Evolutionary conservation across 2,113 vertebrate genomes (phyloP).

Genomic region (Pandion haliaetus): DNA sequence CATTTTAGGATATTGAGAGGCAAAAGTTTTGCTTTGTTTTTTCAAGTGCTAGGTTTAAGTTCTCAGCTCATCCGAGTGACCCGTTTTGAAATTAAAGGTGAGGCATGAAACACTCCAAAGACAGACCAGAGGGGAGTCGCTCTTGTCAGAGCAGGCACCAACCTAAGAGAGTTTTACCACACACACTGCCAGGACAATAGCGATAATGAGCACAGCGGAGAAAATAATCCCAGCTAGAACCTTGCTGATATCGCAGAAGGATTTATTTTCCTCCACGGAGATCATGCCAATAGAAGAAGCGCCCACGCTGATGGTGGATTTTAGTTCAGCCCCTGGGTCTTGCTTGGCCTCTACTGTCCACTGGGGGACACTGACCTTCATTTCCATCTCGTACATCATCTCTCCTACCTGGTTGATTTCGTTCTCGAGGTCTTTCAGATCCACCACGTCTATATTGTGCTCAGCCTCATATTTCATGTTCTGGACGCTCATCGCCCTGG

Average conservation of each 20-base stretch:
- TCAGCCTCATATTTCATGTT: slow-evolving; percentile 91
- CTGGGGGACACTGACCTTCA: slow-evolving; percentile 96
- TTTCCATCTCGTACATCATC: slow-evolving; percentile 98
- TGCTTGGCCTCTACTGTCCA: slow-evolving; percentile 96
- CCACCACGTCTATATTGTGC: slow-evolving; percentile 85
- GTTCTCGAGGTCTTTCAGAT: slow-evolving; percentile 85
- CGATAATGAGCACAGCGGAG: slow-evolving; percentile 84
- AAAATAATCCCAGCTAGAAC: slow-evolving; percentile 86
- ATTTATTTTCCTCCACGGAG: slow-evolving; percentile 82
- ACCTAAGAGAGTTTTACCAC: slow-evolving; percentile 87
- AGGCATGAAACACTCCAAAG: neutral
- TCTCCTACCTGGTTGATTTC: slow-evolving; percentile 90
- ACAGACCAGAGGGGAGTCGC: neutral
- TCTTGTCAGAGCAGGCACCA: neutral
- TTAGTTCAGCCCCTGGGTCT: slow-evolving; percentile 89
- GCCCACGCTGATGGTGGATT: slow-evolving; percentile 82
- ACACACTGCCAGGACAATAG: slow-evolving; percentile 86
- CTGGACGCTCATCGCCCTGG: slow-evolving; percentile 90
- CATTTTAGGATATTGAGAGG: neutral
- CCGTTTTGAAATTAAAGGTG: neutral
- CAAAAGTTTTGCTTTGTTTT: neutral
- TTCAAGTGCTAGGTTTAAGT: neutral
- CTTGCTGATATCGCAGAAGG: slow-evolving; percentile 78
- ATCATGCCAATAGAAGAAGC: slow-evolving; percentile 85
- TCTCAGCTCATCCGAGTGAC: neutral